These are phyloP conservation scores for Zaprionus davidi DNA, from an alignment of 1,140 invertebrate species.

Conservation along the genomic window DNA sequence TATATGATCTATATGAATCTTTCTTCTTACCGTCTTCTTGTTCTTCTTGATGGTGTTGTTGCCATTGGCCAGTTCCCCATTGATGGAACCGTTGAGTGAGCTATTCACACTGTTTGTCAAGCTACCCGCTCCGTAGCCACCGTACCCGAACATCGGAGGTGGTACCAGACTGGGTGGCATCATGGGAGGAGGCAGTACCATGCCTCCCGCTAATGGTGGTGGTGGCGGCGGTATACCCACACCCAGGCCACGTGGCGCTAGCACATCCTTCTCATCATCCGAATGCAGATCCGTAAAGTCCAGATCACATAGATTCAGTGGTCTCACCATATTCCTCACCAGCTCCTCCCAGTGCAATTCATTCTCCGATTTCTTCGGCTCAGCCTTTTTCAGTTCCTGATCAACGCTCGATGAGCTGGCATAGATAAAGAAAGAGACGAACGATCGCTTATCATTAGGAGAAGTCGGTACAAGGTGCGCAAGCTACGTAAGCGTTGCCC, in stretches of 20 bases:
- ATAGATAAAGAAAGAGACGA: neutral
- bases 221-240: slow-evolving; percentile 90
- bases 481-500: slow-evolving; percentile 12
- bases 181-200: slow-evolving; percentile 84
- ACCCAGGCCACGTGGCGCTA: slow-evolving; percentile 86
- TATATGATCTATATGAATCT: neutral
- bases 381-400: slow-evolving; percentile 86
- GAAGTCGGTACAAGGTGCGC: slow-evolving; percentile 11
- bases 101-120: slow-evolving; percentile 80
- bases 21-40: slow-evolving; percentile 93
- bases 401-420: slow-evolving; percentile 84
- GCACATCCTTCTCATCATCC: slow-evolving; percentile 89
- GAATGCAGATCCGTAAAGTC: slow-evolving; percentile 97
- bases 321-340: slow-evolving; percentile 91
- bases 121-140: slow-evolving; percentile 61
- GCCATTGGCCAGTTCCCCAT: slow-evolving; percentile 79
- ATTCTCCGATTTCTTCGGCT: slow-evolving; percentile 94
- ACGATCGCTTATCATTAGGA: slow-evolving; percentile 16
- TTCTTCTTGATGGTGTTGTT: slow-evolving; percentile 90
- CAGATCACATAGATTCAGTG: slow-evolving; percentile 95
- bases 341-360: slow-evolving; percentile 98
- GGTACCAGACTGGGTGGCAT: slow-evolving; percentile 79
- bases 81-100: slow-evolving; percentile 79
- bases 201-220: slow-evolving; percentile 84
- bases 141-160: slow-evolving; percentile 84